phyloP scores from a whole-genome alignment of 2,888 invertebrate genomes.

The Chrysodeixis includens region DNA sequence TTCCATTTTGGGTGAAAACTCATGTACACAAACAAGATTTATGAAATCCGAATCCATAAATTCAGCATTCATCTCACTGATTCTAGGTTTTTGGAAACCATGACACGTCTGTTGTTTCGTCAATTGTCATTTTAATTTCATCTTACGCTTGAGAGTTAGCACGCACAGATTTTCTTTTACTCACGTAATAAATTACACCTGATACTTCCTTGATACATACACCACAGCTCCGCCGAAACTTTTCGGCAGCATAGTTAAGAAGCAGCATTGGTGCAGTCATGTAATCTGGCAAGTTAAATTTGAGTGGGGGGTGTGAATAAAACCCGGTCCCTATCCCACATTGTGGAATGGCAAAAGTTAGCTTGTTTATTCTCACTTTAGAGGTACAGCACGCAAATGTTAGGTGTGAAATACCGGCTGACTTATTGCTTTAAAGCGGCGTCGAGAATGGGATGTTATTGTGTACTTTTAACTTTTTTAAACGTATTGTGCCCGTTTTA shows the following conservation, averaged over 20 bases:
- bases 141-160: neutral
- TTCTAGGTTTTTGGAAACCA: neutral
- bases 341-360: constrained; percentile 81
- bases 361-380: constrained; percentile 81
- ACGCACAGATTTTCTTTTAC: constrained; percentile 10
- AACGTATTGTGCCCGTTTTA: constrained; percentile 48
- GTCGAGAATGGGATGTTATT: constrained; percentile 46
- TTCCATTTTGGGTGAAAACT: constrained; percentile 5
- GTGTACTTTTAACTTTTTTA: constrained; percentile 54
- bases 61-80: neutral
- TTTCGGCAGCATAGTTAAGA: constrained; percentile 55
- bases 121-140: neutral
- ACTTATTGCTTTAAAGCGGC: constrained; percentile 65
- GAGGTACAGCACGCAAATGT: constrained; percentile 74
- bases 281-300: constrained; percentile 76
- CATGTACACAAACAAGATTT: neutral
- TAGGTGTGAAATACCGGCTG: constrained; percentile 73
- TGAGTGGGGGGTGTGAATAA: constrained; percentile 70
- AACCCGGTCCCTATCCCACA: constrained; percentile 63
- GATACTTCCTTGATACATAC: constrained; percentile 9
- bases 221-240: constrained; percentile 47
- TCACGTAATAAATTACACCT: constrained; percentile 10
- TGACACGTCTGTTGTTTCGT: neutral
- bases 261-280: constrained; percentile 60
- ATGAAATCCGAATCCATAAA: neutral